phyloP scores from a whole-genome alignment of 64 coral and sea anemone genomes.

The Catalaphyllia jardinei region DNA sequence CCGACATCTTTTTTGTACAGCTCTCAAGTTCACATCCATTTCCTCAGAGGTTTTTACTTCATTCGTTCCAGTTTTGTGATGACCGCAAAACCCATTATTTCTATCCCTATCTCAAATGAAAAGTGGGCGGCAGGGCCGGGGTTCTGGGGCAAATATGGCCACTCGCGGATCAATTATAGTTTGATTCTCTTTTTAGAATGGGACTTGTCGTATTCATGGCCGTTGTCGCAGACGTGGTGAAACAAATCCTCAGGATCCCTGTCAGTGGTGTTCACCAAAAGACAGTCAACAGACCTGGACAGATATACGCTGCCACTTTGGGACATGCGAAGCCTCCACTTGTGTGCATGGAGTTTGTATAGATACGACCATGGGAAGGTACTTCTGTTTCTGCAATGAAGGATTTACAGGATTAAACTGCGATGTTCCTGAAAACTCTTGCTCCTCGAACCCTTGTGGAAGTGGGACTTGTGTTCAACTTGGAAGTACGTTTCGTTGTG shows the following conservation, averaged over 20 bases:
- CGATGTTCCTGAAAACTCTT: neutral
- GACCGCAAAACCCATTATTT: too few relatives aligned
- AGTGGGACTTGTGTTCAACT: conserved; percentile 56
- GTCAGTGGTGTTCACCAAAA: conserved; percentile 32
- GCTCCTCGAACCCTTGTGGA: conserved; percentile 60
- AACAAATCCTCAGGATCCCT: neutral
- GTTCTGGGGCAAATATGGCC: too few relatives aligned
- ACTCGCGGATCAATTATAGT: neutral
- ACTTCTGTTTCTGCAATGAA: conserved; percentile 29
- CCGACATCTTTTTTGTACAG: too few relatives aligned
- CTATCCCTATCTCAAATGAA: too few relatives aligned
- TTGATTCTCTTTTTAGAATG: conserved; percentile 37
- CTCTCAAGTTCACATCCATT: too few relatives aligned
- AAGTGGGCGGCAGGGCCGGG: too few relatives aligned
- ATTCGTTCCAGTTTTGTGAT: too few relatives aligned
- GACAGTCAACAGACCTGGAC: conserved; percentile 26
- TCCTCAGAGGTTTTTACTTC: too few relatives aligned
- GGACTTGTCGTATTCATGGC: conserved; percentile 33
- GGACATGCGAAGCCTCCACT: neutral
- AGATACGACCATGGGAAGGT: conserved; percentile 11
- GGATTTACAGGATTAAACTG: conserved; percentile 33
- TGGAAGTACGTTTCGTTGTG: conserved; percentile 45
- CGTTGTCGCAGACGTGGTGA: conserved; percentile 28
- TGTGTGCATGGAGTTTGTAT: conserved; percentile 37
- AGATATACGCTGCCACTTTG: conserved; percentile 7